These are phyloP conservation scores for Drosophila pseudoobscura DNA, from an alignment of 1,140 invertebrate genomes.

Conservation along the genomic window DNA sequence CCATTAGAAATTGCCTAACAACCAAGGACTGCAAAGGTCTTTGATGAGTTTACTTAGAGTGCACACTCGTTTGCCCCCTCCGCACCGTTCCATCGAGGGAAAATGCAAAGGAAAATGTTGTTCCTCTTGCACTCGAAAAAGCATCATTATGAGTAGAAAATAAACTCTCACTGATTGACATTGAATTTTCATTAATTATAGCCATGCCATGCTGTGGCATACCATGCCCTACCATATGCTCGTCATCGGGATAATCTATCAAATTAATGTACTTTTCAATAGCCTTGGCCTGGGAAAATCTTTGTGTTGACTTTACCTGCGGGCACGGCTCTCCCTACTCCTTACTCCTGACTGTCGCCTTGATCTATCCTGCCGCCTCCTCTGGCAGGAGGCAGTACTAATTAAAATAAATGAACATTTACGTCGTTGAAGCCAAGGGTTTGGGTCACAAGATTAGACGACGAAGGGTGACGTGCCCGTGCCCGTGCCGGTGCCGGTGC, in stretches of 20 bases:
- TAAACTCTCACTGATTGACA: conserved; percentile 10
- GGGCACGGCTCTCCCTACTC: not conserved
- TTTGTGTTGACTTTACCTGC: conserved; percentile 28
- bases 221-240: not conserved
- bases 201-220: conserved; percentile 1
- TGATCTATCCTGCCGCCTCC: conserved; percentile 30
- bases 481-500: conserved; percentile 5
- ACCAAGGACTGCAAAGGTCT: conserved; percentile 31
- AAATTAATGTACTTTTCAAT: conserved; percentile 45
- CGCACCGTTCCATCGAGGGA: no score
- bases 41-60: conserved; percentile 54
- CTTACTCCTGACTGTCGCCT: conserved; percentile 26
- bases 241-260: conserved; percentile 16
- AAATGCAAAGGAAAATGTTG: no score
- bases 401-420: conserved; percentile 80
- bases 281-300: not conserved
- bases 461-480: conserved; percentile 6
- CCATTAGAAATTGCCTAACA: conserved; percentile 48
- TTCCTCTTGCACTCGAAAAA: not conserved
- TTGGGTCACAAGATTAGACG: conserved; percentile 26
- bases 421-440: conserved; percentile 43
- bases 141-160: not conserved
- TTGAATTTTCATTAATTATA: conserved; percentile 36
- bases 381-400: conserved; percentile 53
- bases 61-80: conserved; percentile 1